These are phyloP conservation scores for Tortricodes alternella DNA, from an alignment of 2,888 invertebrate genomes.

Conservation along the genomic window DNA sequence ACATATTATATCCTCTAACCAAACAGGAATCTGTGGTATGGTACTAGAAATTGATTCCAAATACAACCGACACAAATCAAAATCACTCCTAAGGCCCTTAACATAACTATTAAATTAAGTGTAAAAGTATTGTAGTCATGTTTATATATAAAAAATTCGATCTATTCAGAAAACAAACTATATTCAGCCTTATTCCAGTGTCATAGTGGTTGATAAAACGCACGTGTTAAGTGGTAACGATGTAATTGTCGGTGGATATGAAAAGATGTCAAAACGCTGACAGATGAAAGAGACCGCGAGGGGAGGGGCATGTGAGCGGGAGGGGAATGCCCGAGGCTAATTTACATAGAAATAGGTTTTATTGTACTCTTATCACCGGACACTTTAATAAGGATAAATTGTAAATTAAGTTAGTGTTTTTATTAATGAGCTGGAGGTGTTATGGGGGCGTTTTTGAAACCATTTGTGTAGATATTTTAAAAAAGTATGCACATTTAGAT, in stretches of 20 bases:
- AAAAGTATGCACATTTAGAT: background rate
- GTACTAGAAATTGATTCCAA: slow-evolving; percentile 35
- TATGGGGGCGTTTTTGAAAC: slow-evolving; percentile 33
- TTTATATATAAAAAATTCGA: background rate
- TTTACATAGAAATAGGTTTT: slow-evolving; percentile 68
- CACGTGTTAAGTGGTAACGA: slow-evolving; percentile 5
- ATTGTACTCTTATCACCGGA: slow-evolving; percentile 37
- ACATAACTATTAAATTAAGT: background rate
- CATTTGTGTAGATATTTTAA: slow-evolving; percentile 8
- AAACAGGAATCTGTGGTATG: slow-evolving; percentile 36
- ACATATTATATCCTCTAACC: slow-evolving; percentile 38
- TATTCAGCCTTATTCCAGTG: background rate
- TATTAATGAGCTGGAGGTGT: slow-evolving; percentile 21
- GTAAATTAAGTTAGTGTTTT: slow-evolving; percentile 41
- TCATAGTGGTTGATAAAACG: background rate
- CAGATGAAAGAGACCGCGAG: slow-evolving; percentile 43
- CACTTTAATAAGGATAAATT: slow-evolving; percentile 51
- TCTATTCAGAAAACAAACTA: background rate
- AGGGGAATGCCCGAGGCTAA: slow-evolving; percentile 33
- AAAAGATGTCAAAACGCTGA: slow-evolving; percentile 78
- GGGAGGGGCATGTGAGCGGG: background rate
- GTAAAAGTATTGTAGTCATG: background rate
- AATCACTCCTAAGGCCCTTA: slow-evolving; percentile 13
- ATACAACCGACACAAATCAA: slow-evolving; percentile 16
- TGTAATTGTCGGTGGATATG: slow-evolving; percentile 74